phyloP scores from a whole-genome alignment of 2,113 vertebrate species.

The Eptesicus fuscus region DNA sequence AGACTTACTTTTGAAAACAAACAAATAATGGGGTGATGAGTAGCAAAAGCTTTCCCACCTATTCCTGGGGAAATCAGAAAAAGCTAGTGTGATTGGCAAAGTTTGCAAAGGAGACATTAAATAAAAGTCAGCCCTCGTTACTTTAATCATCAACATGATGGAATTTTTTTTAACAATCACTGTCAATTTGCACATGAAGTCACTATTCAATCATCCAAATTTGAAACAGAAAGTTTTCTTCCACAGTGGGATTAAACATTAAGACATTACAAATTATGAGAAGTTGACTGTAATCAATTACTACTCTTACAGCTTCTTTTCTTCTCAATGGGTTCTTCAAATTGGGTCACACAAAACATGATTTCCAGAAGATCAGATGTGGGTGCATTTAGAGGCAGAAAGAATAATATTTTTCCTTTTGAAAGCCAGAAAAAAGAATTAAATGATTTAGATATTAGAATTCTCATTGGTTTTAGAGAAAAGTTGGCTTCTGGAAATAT shows the following conservation, averaged over 20 bases:
- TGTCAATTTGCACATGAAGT: constrained; percentile 58
- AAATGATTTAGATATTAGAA: neutral
- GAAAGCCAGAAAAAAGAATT: neutral
- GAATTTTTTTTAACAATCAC: constrained; percentile 57
- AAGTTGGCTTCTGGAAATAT: neutral
- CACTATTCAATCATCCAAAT: constrained; percentile 67
- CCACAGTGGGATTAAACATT: constrained; percentile 67
- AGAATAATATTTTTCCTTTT: neutral
- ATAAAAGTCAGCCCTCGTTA: constrained; percentile 38
- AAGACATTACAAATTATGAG: constrained; percentile 61
- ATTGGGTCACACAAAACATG: constrained; percentile 55
- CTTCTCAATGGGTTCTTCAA: constrained; percentile 49
- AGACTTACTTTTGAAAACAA: constrained; percentile 4
- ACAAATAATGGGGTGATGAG: neutral
- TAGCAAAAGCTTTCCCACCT: constrained; percentile 27
- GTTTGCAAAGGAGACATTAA: constrained; percentile 19
- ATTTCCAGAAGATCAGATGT: constrained; percentile 69
- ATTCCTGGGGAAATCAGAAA: constrained; percentile 39
- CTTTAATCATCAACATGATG: constrained; percentile 63
- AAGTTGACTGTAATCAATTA: constrained; percentile 67
- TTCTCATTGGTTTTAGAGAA: neutral
- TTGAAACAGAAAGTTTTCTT: constrained; percentile 71
- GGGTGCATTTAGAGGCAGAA: constrained; percentile 50
- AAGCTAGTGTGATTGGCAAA: constrained; percentile 47
- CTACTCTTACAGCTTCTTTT: constrained; percentile 37